These are phyloP conservation scores for Drosophila pachea DNA, from an alignment of 1,140 invertebrate species.

Conservation along the genomic window DNA sequence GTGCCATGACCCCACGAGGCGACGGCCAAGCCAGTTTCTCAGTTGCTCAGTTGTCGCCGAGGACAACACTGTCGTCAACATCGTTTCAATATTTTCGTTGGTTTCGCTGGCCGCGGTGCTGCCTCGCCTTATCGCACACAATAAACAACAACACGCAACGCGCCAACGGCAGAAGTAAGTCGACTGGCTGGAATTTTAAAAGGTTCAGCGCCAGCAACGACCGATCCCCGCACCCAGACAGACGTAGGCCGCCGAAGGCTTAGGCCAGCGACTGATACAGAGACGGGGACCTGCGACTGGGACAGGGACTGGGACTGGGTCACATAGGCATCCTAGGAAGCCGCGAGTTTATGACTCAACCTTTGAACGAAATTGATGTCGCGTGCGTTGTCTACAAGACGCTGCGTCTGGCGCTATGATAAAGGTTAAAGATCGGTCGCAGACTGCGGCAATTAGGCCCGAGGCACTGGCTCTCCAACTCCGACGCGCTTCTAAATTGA, in stretches of 20 bases:
- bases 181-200: slow-evolving; percentile 77
- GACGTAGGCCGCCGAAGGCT: background rate
- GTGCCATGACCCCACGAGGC: slow-evolving; percentile 41
- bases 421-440: slow-evolving; percentile 45
- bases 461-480: slow-evolving; percentile 53
- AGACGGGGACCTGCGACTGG: too few species aligned
- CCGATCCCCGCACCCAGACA: background rate
- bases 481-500: slow-evolving; percentile 60
- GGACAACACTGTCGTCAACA: slow-evolving; percentile 32
- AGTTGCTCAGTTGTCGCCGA: slow-evolving; percentile 27
- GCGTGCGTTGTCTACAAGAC: slow-evolving; percentile 66
- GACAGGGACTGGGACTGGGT: slow-evolving; percentile 42
- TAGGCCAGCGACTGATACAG: background rate
- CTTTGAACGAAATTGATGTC: slow-evolving; percentile 68
- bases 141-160: slow-evolving; percentile 71
- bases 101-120: slow-evolving; percentile 43
- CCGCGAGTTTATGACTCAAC: slow-evolving; percentile 73
- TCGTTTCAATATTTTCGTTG: slow-evolving; percentile 58
- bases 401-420: slow-evolving; percentile 53
- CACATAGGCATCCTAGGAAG: slow-evolving; percentile 62
- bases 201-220: slow-evolving; percentile 66
- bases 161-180: slow-evolving; percentile 37
- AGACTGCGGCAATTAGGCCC: slow-evolving; percentile 59
- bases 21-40: slow-evolving; percentile 55
- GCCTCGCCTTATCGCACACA: slow-evolving; percentile 65